phyloP scores from a whole-genome alignment of 2,113 vertebrate genomes.

The Aythya baeri region DNA sequence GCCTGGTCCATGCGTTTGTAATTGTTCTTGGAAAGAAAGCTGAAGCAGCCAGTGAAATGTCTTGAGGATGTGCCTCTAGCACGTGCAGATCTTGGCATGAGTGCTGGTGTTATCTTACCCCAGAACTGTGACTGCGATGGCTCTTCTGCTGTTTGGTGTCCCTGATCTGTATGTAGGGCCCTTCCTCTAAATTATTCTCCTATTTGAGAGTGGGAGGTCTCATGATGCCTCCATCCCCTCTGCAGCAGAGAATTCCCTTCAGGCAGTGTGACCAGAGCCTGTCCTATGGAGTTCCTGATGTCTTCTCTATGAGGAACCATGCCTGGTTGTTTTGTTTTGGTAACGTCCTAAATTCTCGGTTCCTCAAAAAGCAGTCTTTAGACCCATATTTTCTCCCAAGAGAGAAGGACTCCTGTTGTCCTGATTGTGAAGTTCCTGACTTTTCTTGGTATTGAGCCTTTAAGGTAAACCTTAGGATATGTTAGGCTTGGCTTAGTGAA shows the following conservation, averaged over 20 bases:
- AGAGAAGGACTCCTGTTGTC: neutral
- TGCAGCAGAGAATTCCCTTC: neutral
- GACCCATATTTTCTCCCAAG: neutral
- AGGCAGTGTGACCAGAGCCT: fast-evolving
- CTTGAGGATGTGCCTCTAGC: neutral
- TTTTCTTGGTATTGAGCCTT: neutral
- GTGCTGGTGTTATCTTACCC: neutral
- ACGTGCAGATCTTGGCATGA: neutral
- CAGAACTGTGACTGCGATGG: neutral
- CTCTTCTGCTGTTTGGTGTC: neutral
- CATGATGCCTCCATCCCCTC: neutral
- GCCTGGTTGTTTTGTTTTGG: fast-evolving
- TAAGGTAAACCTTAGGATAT: neutral
- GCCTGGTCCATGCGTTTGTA: neutral
- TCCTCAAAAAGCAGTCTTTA: neutral
- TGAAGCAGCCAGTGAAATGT: neutral
- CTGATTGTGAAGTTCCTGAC: neutral
- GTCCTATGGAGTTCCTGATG: fast-evolving
- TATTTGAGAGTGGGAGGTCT: neutral
- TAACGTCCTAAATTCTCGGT: neutral
- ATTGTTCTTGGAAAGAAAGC: slow-evolving; percentile 11
- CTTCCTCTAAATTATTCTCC: neutral
- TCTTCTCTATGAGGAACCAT: neutral
- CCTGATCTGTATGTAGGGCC: fast-evolving
- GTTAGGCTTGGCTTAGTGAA: neutral